Percentiles rank a stretch among this genome's conserved stretches.
phyloP scores from a whole-genome alignment of 1,140 invertebrate genomes.

The Magallana gigas region DNA sequence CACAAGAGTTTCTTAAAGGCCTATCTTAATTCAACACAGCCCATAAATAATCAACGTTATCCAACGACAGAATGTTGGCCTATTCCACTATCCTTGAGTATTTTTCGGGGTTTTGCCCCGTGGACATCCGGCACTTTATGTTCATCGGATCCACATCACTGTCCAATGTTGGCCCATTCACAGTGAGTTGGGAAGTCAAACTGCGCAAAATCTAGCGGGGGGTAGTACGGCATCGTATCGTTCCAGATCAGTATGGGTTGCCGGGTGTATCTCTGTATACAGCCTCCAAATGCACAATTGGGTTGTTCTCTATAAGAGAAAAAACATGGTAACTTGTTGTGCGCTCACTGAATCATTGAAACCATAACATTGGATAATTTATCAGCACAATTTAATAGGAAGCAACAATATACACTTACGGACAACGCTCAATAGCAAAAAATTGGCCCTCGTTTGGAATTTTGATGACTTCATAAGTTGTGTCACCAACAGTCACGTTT shows the following conservation, averaged over 20 bases:
- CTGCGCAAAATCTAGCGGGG: constrained; percentile 47
- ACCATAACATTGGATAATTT: too few relatives aligned
- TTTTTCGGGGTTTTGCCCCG: too few relatives aligned
- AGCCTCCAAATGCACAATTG: constrained; percentile 23
- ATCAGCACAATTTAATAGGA: neutral
- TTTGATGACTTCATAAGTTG: constrained; percentile 40
- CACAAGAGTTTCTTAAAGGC: too few relatives aligned
- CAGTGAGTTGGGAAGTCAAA: constrained; percentile 45
- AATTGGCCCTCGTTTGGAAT: constrained; percentile 40
- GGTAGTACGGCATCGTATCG: constrained; percentile 44
- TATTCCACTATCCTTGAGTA: too few relatives aligned
- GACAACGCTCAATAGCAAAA: constrained; percentile 46
- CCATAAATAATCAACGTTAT: too few relatives aligned
- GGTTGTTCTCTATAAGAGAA: constrained; percentile 37
- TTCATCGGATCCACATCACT: neutral
- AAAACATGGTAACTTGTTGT: neutral
- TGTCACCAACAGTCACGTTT: constrained; percentile 40
- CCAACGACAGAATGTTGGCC: too few relatives aligned
- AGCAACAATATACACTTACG: constrained; percentile 32
- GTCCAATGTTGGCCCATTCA: constrained; percentile 52
- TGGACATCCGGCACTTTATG: too few relatives aligned
- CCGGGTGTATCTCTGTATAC: constrained; percentile 46
- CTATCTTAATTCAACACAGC: too few relatives aligned
- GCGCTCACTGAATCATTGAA: too few relatives aligned
- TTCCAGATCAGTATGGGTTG: constrained; percentile 53